Evolutionary conservation across 2,797 vertebrate species (phyloP), one percentile per base, ranked within the genome.

Genomic region (Eurystomus glaucurus): DNA sequence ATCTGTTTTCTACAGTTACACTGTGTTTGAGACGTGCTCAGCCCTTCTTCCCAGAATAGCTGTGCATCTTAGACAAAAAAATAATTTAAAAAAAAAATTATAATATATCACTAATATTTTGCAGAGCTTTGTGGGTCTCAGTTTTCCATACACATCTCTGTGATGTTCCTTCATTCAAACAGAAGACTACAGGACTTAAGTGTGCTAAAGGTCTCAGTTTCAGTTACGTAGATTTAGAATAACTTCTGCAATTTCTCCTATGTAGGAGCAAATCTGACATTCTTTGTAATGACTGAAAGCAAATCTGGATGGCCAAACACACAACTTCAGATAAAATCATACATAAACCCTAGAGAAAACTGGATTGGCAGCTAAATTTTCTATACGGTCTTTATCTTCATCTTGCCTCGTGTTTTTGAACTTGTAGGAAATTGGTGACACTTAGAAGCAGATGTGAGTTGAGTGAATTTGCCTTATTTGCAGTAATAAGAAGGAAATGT

Each of bases 391-490:
- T 82, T 96, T 90, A 95, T 93, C 94, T 97, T 65, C 55, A 92
- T 90, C 72, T 95, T 57, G 31, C 62, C 83, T 96, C 60, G 28
- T 91, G 91, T 92, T 95, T 96, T 84, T 89, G 91, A 87, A 83
- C 90, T 85, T 91, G 88, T 91, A 96, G 90, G 93, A 96, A 96
- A 92, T 94, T 79, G 66, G 85, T 94, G 91, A 94, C 91, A 88
- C 85, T 93, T 95, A 39, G 81, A 93, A 96, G 88, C 94, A 95
- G 94, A 97, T 94, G 94, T 94, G 75, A 68, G 55, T 64, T 62
- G 57, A 95, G 55, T 58, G 69, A 87, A 83, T 80, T 75, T 16
- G 52, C 37, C 65, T 88, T 89, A 83, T 93, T 96, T 95, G 75
- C 61, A 81, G 72, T 61, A 92, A 90, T 65, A 85, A 2, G 54